Conservation (phyloP, 2,888 invertebrate species). For the Cerastoderma edule region DNA sequence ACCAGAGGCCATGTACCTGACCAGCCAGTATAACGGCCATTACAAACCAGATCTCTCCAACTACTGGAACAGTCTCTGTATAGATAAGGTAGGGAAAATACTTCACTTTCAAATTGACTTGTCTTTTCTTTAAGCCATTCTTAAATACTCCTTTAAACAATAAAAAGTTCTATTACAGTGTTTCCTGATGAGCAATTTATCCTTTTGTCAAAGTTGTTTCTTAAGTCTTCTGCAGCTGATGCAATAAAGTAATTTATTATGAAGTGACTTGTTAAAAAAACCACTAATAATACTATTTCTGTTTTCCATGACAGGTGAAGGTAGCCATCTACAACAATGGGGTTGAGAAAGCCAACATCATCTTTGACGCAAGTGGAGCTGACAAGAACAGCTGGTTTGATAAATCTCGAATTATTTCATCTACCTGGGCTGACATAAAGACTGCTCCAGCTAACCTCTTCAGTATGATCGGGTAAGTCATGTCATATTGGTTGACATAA, state of each 20-base stretch:
- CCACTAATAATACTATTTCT: background rate
- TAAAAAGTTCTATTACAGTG: no score
- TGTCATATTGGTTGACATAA: no score
- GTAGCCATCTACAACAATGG: constrained; percentile 68
- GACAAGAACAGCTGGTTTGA: constrained; percentile 67
- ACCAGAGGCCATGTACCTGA: constrained; percentile 68
- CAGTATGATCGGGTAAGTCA: constrained; percentile 61
- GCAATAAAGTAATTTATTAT: background rate
- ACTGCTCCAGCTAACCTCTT: constrained; percentile 63
- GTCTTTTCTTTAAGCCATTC: no score
- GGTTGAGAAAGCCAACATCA: constrained; percentile 64
- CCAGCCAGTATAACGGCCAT: constrained; percentile 62
- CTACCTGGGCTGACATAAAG: constrained; percentile 64
- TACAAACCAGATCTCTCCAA: constrained; percentile 69
- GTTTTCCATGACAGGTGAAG: constrained; percentile 56
- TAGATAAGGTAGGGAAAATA: constrained; percentile 62
- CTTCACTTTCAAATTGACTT: background rate
- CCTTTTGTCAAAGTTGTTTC: no score
- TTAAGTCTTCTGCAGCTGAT: no score
- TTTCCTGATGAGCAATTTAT: no score
- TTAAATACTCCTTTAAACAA: no score
- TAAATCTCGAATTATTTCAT: constrained; percentile 60
- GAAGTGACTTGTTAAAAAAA: background rate
- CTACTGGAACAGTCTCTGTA: constrained; percentile 65
- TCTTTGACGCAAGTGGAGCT: constrained; percentile 65